Evolutionary conservation across 2,797 vertebrate species (phyloP).

Genomic region (Myotis pilosus): DNA sequence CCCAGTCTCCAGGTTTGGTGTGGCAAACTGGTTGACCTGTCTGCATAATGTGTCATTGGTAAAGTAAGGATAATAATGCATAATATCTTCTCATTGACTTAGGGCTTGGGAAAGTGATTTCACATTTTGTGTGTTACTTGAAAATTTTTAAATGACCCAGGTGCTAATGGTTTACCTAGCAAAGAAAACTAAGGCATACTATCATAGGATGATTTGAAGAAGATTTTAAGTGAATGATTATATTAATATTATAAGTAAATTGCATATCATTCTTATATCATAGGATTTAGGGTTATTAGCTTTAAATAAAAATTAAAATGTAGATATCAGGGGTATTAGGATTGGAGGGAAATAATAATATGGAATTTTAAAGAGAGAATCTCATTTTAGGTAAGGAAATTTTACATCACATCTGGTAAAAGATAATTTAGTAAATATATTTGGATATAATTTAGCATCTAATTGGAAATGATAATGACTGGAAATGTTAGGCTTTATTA

Average conservation of each 20-base stretch:
- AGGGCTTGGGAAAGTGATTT: slow-evolving; percentile 26
- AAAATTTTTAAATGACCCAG: neutral
- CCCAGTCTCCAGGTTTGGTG: neutral
- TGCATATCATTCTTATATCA: neutral
- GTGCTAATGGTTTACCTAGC: neutral
- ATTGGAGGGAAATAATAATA: neutral
- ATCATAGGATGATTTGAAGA: neutral
- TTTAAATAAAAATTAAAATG: neutral
- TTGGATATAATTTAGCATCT: neutral
- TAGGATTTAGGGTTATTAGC: neutral
- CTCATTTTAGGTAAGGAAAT: neutral
- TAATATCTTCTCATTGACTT: neutral
- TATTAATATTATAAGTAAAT: slow-evolving; percentile 12
- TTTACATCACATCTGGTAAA: neutral
- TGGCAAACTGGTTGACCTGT: slow-evolving; percentile 8
- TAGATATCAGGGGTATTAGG: neutral
- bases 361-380: neutral
- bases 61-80: neutral
- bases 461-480: slow-evolving; percentile 3
- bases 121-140: slow-evolving; percentile 9
- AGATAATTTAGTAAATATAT: neutral
- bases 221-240: neutral
- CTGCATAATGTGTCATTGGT: neutral
- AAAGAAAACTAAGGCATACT: neutral
- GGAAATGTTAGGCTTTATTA: neutral